Base-by-base conservation (phyloP, 2,797 vertebrate species). In the Alcedo atthis region DNA sequence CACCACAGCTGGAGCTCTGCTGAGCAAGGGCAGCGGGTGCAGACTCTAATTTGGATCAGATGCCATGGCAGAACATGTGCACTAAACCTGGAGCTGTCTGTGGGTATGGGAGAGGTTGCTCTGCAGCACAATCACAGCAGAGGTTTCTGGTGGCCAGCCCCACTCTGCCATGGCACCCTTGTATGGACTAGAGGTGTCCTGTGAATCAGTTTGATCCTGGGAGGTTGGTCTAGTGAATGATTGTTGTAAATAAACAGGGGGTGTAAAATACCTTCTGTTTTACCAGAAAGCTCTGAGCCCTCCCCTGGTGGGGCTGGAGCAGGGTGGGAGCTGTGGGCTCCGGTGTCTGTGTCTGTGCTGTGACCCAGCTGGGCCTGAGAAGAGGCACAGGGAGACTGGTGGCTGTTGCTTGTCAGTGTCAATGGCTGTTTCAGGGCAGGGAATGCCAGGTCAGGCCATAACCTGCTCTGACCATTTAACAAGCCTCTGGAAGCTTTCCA, bases 41-140 rank as follows among this genome's bases (percentile, higher is more conserved):
- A 8, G 76, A 25, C 79, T 75, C 66, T 96, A 95, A 95, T 95
- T 78, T 67, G 79, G 90, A 93, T 96, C 96, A 95, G 92, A 94
- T 93, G 94, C 87, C 80, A 62, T 57, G 67, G 64, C 74, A 80
- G 63, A 81, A 87, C 66, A 86, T 30, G 87, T 86, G 94, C 1
- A 19, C 74, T 54, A 45, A 76, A 68, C 61, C 91, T 90, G 81
- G 76, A 54, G 67, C 26, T 85, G 88, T 83, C 70, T 43, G 15
- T 3, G 51, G 77, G 20, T 28, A 33, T 55, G 69, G 55, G 4
- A 21, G 77, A n/a, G 79, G 79, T 63, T 43, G 48, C 57, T 21
- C 83, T 49, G 5, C 55, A 19, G 64, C 77, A 71, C 71, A 48
- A 37, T 0, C 81, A 71, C 21, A 6, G 70, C 79, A 71, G 8